Conservation (phyloP, 1,140 invertebrate species). For the Anoplophora glabripennis region DNA sequence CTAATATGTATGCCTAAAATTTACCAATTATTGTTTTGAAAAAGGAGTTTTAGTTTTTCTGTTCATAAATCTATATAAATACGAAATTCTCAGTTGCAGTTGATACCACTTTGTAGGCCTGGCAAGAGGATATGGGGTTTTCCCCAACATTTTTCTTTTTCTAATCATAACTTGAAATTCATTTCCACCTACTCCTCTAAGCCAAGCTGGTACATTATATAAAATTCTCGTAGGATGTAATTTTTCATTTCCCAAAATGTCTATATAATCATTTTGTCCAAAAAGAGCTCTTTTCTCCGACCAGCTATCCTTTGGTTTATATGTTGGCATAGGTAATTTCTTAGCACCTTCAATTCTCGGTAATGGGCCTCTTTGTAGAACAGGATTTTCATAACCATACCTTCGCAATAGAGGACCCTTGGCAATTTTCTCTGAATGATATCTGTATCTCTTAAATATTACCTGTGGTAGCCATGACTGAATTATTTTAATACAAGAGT, state of each 20-base stretch:
- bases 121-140: conserved; percentile 57
- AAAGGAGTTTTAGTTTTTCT: conserved; percentile 67
- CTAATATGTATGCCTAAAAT: too few relatives aligned
- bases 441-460: conserved; percentile 56
- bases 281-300: conserved; percentile 72
- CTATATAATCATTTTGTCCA: conserved; percentile 96
- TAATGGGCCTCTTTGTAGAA: conserved; percentile 64
- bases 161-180: conserved; percentile 80
- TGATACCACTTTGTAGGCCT: conserved; percentile 75
- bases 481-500: not conserved
- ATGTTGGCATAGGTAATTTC: conserved; percentile 64
- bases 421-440: conserved; percentile 65
- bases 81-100: conserved; percentile 68
- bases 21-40: not conserved
- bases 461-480: conserved; percentile 49
- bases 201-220: conserved; percentile 81
- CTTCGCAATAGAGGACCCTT: conserved; percentile 60
- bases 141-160: conserved; percentile 65
- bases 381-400: conserved; percentile 68
- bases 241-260: conserved; percentile 81
- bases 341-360: conserved; percentile 57
- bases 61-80: conserved; percentile 74
- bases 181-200: conserved; percentile 82
- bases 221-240: conserved; percentile 79
- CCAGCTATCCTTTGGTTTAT: conserved; percentile 74